Evolutionary conservation across 2,113 vertebrate species (phyloP).

Genomic region (Origma solitaria): DNA sequence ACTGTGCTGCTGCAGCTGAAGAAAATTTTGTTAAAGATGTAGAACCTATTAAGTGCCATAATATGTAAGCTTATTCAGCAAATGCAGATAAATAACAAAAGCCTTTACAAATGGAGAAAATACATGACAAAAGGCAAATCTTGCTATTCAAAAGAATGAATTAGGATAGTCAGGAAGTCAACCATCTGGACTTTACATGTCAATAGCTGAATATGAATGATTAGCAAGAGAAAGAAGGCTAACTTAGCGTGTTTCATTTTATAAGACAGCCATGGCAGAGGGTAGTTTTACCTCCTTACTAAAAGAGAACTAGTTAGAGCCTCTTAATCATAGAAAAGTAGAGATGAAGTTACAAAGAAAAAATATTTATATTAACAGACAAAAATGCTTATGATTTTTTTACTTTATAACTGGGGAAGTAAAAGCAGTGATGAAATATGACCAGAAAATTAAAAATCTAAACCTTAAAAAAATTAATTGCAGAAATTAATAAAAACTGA

Average conservation of each 20-base stretch:
- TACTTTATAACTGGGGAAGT: neutral
- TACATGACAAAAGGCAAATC: neutral
- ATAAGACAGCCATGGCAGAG: neutral
- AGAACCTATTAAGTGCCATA: neutral
- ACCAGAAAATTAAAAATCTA: neutral
- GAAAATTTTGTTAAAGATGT: neutral
- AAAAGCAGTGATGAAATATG: neutral
- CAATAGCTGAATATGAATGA: neutral
- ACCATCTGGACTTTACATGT: neutral
- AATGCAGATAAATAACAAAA: conserved; percentile 51
- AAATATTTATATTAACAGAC: neutral
- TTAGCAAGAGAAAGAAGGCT: neutral
- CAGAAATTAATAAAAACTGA: neutral
- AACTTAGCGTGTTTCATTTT: neutral
- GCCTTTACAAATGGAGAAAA: conserved; percentile 14
- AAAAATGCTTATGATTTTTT: neutral
- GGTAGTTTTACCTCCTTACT: neutral
- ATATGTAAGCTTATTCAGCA: neutral
- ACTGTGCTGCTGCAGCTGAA: neutral
- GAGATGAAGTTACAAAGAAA: neutral
- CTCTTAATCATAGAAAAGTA: neutral
- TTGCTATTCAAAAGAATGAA: conserved; percentile 8
- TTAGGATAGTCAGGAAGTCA: conserved; percentile 33
- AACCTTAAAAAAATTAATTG: neutral
- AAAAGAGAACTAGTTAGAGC: neutral